A percentile compares a stretch with the other conserved stretches of the same genome.
Conservation (phyloP, 1,140 invertebrate species). For the Drosophila sturtevanti region DNA sequence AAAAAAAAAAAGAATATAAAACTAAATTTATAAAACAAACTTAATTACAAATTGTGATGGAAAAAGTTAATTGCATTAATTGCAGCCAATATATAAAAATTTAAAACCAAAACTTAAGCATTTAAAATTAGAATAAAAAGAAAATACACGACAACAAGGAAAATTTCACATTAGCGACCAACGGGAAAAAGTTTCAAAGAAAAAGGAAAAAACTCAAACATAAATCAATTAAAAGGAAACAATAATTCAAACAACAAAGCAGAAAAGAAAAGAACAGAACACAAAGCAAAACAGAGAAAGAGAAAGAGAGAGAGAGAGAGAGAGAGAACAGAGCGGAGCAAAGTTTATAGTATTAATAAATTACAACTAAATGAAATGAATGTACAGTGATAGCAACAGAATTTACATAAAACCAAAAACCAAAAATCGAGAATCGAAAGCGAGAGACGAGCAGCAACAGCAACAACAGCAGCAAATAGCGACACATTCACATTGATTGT, state of each 20-base stretch:
- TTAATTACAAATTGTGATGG: conserved; percentile 68
- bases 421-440: conserved; percentile 14
- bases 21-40: conserved; percentile 37
- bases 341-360: conserved; percentile 27
- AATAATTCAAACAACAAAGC: conserved; percentile 58
- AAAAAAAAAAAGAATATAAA: conserved; percentile 30
- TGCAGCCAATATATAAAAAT: conserved; percentile 32
- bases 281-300: conserved; percentile 29
- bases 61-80: conserved; percentile 59
- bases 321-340: neutral
- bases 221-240: conserved; percentile 75
- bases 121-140: conserved; percentile 41
- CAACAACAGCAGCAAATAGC: conserved; percentile 1
- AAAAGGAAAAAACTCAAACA: conserved; percentile 12
- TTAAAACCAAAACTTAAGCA: conserved; percentile 31
- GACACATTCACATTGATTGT: neutral
- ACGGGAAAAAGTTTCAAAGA: conserved; percentile 20
- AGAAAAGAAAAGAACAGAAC: neutral
- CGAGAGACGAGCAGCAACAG: conserved; percentile 23
- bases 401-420: conserved; percentile 53
- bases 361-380: conserved; percentile 33
- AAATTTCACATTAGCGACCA: conserved; percentile 20
- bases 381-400: conserved; percentile 64
- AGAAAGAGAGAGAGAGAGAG: neutral
- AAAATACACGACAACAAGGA: neutral